Evolutionary conservation across 2,797 vertebrate genomes (phyloP), one percentile per base, ranked within the genome.

Genomic region (Oreonectes daqikongensis): DNA sequence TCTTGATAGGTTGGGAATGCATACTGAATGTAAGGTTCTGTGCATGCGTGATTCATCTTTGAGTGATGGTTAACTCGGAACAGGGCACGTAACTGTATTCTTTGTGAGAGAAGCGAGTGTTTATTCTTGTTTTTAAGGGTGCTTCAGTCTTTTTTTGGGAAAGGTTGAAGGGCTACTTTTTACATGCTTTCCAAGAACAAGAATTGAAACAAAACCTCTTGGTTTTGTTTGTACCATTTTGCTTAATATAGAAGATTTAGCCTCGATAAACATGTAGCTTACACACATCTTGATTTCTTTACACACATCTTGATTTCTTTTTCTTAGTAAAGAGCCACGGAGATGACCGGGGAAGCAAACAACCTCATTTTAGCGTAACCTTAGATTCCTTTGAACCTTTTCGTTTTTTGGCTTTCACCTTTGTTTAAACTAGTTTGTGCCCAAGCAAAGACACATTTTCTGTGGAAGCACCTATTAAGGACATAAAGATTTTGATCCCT

Each of bases 151-250:
- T 78, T 81, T 85, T 69, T 76, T 4, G 15, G 75, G 30, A 53
- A 44, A 79, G 60, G 59, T 78, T 81, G 72, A 90, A 89, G 85
- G 81, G 83, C 85, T 87, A 81, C 86, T 72, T 75, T 83, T 76
- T 81, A 79, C 53, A 77, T 32, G 42, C 48, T 79, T 78, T 68
- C 61, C 61, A 76, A 72, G 68, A 85, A 79, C 71, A 40, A 77
- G 79, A 71, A 81, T 80, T n/a, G n/a, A n/a, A n/a, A n/a, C n/a
- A n/a, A n/a, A 80, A 87, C 87, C 86, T 89, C 83, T 83, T 81
- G 68, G 64, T 72, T 79, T 18, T 79, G 55, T 83, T 79, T 24
- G 30, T 78, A 79, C 50, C 48, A 24, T 42, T 30, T 30, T 12
- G 44, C 57, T 75, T 65, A 24, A 72, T 40, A 55, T 64, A 72